These are phyloP conservation scores for Probosciger aterrimus DNA, from an alignment of 2,113 vertebrate species.

Conservation along the genomic window DNA sequence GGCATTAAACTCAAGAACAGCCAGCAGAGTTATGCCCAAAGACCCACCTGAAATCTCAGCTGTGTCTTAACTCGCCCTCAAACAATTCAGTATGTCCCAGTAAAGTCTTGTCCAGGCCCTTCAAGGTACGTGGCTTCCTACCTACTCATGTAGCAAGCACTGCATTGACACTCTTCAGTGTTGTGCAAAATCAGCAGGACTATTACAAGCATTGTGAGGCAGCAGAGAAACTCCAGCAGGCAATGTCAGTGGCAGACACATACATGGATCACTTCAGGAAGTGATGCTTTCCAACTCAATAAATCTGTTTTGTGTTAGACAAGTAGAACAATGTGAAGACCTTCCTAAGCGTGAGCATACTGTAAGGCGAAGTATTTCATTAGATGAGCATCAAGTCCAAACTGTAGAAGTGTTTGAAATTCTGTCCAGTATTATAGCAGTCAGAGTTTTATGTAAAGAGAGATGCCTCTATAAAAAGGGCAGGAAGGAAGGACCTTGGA, in stretches of 20 bases:
- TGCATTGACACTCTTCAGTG: neutral
- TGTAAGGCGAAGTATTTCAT: neutral
- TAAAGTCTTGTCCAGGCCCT: neutral
- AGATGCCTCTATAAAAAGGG: neutral
- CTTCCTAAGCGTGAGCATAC: neutral
- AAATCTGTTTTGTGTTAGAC: neutral
- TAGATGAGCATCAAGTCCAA: neutral
- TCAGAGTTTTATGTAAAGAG: neutral
- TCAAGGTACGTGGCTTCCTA: neutral
- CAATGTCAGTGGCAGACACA: neutral
- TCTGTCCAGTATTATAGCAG: neutral
- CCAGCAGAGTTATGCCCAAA: neutral
- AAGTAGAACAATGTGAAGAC: neutral
- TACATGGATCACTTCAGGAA: neutral
- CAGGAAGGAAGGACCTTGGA: neutral
- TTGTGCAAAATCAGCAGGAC: neutral
- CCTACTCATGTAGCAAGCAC: neutral
- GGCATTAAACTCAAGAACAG: neutral
- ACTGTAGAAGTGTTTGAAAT: neutral
- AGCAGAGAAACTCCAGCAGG: neutral
- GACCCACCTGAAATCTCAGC: neutral
- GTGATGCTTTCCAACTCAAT: neutral
- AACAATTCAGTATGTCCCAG: neutral
- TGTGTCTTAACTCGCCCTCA: neutral
- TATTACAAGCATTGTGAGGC: neutral